Conservation (phyloP, 2,888 invertebrate species). For the Sarcophaga variegata region DNA sequence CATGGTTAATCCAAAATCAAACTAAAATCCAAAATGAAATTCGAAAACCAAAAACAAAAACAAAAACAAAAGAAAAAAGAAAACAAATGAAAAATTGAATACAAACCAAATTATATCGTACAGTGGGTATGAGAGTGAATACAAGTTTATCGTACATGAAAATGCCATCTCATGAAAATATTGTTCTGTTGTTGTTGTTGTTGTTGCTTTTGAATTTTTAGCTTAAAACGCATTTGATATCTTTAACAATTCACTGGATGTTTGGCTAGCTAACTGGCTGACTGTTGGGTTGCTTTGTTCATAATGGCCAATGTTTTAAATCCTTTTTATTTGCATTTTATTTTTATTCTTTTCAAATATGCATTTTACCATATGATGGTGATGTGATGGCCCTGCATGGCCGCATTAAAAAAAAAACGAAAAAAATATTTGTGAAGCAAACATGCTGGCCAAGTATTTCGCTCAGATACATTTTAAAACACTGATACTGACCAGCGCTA, state of each 20-base stretch:
- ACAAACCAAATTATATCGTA: constrained; percentile 43
- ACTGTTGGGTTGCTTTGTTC: not conserved
- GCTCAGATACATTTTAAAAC: not conserved
- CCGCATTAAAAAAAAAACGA: not conserved
- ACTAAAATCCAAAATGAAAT: constrained; percentile 57
- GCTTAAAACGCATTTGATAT: constrained; percentile 63
- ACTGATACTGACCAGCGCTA: not conserved
- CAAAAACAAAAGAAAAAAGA: not conserved
- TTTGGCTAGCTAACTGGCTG: not conserved
- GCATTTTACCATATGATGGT: not conserved
- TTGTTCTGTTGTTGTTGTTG: not conserved
- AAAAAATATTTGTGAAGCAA: not conserved
- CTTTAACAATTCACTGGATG: constrained; percentile 34
- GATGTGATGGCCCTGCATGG: not conserved
- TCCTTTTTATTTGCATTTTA: constrained; percentile 32
- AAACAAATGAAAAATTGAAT: not conserved
- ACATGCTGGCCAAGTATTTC: constrained; percentile 25
- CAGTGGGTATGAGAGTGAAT: not conserved
- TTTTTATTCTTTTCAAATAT: constrained; percentile 1
- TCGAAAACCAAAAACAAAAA: constrained; percentile 22
- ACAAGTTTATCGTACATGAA: constrained; percentile 56
- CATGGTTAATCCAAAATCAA: constrained; percentile 60
- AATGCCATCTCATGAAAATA: constrained; percentile 62
- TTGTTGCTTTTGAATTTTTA: constrained; percentile 28
- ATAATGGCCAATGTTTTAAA: constrained; percentile 29